These are phyloP conservation scores for Nicator chloris DNA, from an alignment of 2,113 vertebrate species.

Conservation along the genomic window DNA sequence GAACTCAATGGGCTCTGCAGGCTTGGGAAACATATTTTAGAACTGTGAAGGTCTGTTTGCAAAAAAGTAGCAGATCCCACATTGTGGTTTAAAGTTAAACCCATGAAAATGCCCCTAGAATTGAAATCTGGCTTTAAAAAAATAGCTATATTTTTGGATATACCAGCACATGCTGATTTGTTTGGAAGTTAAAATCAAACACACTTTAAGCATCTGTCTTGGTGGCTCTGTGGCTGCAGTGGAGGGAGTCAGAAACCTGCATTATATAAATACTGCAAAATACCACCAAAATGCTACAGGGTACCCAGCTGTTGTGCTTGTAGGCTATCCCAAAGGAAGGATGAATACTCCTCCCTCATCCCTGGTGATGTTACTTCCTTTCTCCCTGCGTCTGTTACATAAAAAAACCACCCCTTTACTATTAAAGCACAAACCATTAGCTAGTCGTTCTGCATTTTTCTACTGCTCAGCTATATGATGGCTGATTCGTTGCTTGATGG, in stretches of 20 bases:
- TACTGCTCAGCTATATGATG: background rate
- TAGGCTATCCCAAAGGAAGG: background rate
- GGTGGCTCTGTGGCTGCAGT: background rate
- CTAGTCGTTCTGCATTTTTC: background rate
- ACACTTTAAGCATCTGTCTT: background rate
- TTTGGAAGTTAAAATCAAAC: background rate
- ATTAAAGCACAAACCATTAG: background rate
- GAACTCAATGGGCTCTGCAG: background rate
- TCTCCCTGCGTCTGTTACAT: rapidly evolving
- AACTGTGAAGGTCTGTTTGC: background rate
- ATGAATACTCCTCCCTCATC: background rate
- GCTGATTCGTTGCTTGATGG: background rate
- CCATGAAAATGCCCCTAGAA: background rate
- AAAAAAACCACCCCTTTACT: background rate
- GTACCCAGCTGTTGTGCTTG: background rate
- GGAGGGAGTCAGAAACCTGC: background rate
- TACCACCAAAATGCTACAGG: background rate
- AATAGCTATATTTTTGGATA: background rate
- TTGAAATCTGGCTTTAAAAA: background rate
- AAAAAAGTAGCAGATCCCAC: background rate
- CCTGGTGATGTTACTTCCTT: background rate
- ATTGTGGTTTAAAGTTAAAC: background rate
- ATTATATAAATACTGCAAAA: background rate
- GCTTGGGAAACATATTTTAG: background rate
- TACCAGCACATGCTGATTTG: background rate